Evolutionary conservation across 2,797 vertebrate genomes (phyloP).

Genomic region (Sebastes hopkinsi): DNA sequence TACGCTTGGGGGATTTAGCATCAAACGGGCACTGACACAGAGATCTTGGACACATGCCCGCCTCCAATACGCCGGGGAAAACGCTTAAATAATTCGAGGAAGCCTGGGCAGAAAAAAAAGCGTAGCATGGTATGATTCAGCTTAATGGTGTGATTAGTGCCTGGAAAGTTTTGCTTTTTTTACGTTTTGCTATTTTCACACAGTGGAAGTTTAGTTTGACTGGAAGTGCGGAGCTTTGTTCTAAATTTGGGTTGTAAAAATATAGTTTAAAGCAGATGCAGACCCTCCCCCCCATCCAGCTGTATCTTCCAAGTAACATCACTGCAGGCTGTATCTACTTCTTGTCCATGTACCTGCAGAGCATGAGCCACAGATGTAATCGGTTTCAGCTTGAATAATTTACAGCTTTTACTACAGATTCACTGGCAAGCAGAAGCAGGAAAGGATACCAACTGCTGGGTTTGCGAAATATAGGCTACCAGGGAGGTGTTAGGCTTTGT

Average conservation of each 20-base stretch:
- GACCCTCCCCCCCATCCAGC: background rate
- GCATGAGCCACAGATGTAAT: constrained; percentile 43
- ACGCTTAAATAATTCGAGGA: constrained; percentile 7
- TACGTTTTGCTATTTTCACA: constrained; percentile 1
- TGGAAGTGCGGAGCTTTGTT: constrained; percentile 6
- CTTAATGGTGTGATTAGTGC: constrained; percentile 23
- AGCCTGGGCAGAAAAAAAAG: constrained; percentile 10
- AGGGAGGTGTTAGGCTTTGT: constrained; percentile 2
- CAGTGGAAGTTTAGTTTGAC: background rate
- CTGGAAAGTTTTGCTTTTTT: constrained; percentile 1
- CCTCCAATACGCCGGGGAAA: constrained; percentile 1
- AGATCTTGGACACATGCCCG: constrained; percentile 40
- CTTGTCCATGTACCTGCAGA: constrained; percentile 27
- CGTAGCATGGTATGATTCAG: constrained; percentile 9
- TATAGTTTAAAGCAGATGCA: background rate
- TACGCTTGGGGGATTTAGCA: constrained; percentile 47
- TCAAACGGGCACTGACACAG: constrained; percentile 42
- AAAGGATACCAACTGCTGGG: background rate
- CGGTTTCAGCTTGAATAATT: constrained; percentile 59
- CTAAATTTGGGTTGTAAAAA: constrained; percentile 12
- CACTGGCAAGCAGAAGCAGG: constrained; percentile 6
- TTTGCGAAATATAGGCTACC: constrained; percentile 26
- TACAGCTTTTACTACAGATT: constrained; percentile 27
- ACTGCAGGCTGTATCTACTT: constrained; percentile 2
- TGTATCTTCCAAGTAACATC: background rate